phyloP scores from a whole-genome alignment of 2,797 vertebrate genomes.

The Brotula barbata region DNA sequence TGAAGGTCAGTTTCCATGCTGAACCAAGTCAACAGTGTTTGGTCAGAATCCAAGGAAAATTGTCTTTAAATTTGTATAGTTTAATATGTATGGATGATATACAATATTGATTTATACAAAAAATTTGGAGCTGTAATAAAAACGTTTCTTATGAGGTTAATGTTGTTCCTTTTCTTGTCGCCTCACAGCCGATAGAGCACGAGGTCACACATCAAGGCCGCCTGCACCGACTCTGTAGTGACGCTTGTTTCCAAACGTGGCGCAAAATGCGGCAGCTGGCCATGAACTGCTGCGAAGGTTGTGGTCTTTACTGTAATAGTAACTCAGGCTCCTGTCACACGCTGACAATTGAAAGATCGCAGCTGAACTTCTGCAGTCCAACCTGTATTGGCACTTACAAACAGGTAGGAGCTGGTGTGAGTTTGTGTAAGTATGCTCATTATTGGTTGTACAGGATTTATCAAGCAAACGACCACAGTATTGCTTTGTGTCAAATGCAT shows the following conservation, averaged over 20 bases:
- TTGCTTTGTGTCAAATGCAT: neutral
- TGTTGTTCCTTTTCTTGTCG: neutral
- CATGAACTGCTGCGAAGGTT: conserved; percentile 98
- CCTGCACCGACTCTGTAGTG: conserved; percentile 93
- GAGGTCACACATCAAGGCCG: conserved; percentile 96
- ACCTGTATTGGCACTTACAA: conserved; percentile 88
- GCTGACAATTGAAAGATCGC: conserved; percentile 88
- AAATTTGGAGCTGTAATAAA: no score
- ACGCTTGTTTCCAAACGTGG: conserved; percentile 93
- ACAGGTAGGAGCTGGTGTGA: conserved; percentile 79
- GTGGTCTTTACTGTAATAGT: conserved; percentile 93
- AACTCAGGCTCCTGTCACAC: conserved; percentile 87
- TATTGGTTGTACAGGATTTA: no score
- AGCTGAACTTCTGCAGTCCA: conserved; percentile 94
- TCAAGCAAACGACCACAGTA: no score
- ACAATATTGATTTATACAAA: no score
- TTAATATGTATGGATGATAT: no score
- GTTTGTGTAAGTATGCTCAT: no score
- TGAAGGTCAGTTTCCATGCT: no score
- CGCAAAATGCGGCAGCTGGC: conserved; percentile 92
- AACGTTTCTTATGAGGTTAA: no score
- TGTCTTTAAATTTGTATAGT: no score
- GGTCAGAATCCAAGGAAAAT: no score
- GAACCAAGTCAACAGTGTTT: no score
- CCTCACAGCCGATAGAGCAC: conserved; percentile 86